phyloP scores from a whole-genome alignment of 2,113 vertebrate species.

The Elanoides forficatus region DNA sequence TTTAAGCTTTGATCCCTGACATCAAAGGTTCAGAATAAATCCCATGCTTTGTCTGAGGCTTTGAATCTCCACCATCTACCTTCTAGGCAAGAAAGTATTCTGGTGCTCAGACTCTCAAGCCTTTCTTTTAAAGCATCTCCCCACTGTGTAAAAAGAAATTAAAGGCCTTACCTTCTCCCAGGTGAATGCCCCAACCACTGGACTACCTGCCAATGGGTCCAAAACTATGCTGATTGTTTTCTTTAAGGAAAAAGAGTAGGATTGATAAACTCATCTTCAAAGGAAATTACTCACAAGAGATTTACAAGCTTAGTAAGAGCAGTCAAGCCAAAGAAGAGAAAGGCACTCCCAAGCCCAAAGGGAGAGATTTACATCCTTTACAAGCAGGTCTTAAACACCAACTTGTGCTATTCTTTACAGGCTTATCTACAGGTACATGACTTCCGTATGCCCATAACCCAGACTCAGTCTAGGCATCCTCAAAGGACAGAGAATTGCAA shows the following conservation, averaged over 20 bases:
- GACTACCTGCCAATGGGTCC: not conserved
- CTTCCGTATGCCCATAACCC: not conserved
- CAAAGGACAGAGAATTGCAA: not conserved
- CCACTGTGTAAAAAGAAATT: not conserved
- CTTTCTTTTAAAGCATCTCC: not conserved
- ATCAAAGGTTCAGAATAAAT: slow-evolving; percentile 2
- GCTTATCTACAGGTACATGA: not conserved
- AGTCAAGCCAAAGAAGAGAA: not conserved
- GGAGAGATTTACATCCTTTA: not conserved
- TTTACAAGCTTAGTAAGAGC: not conserved
- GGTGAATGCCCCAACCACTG: not conserved
- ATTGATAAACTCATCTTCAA: not conserved
- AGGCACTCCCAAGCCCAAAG: not conserved
- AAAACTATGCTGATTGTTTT: not conserved
- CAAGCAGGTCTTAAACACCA: not conserved
- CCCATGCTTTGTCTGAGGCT: not conserved
- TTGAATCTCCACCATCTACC: not conserved
- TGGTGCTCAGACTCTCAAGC: not conserved
- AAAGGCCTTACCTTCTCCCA: not conserved
- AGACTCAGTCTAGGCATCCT: not conserved
- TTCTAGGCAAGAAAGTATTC: not conserved
- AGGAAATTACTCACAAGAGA: not conserved
- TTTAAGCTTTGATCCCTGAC: not conserved
- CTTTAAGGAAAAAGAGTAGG: not conserved
- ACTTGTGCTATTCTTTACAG: not conserved